Evolutionary conservation across 2,113 vertebrate species (phyloP), one percentile per base, ranked within the genome.

Genomic region (Hylia prasina): DNA sequence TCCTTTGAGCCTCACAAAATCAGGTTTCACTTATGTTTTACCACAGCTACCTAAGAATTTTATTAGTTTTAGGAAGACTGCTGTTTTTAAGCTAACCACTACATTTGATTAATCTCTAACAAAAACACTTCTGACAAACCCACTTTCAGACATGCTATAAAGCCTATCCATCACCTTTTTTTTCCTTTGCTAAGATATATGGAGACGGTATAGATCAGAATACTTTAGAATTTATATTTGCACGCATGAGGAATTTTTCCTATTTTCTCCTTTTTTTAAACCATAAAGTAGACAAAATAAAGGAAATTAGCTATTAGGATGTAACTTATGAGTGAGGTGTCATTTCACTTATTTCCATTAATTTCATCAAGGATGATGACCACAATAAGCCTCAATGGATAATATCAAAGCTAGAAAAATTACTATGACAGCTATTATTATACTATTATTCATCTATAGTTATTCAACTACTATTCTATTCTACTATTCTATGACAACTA

Each of bases 181-280:
- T 51, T 58, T 35, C 35, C 28, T 72, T 82, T 72, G 23, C 11
- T 16, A 76, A 50, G 23, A 57, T 31, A 42, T 70, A 28, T 3
- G 25, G 42, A 76, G 5, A 72, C 0, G 1, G 7, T 30, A 39
- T 4, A 76, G 13, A 54, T 6, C 1, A 9, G 64, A 80, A 68
- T 56, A 39, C 9, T 45, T 68, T 3, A 11, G 24, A 81, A 42
- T 28, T 45, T 39, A 50, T 18, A 53, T 31, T 37, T 16, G 33
- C 0, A 37, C 0, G 2, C 4, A 54, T 4, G 5, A 47, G 2
- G 9, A 76, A 3, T 51, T 83, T 58, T 53, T 45, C 19, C 24
- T 69, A 16, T 42, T 73, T 78, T 64, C 30, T 47, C 9, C 15
- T 35, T 48, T 72, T 82, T 56, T 21, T 4, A 44, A 44, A 66